Conservation (phyloP, 1,140 invertebrate species). For the Dolichoris vasculosae region DNA sequence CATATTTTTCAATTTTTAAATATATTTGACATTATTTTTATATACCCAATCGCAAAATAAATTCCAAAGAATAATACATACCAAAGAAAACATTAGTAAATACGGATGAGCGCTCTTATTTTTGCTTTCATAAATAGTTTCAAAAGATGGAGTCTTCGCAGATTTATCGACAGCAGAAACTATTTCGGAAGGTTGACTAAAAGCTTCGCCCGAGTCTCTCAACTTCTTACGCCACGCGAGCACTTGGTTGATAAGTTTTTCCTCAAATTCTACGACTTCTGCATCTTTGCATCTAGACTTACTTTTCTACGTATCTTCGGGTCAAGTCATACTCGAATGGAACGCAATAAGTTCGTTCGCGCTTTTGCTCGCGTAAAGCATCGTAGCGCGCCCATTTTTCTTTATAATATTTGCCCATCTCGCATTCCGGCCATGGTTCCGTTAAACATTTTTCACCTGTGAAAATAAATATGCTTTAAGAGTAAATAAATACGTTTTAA, state of each 20-base stretch:
- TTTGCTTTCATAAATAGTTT: too few species aligned
- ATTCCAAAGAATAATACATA: too few species aligned
- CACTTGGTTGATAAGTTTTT: neutral
- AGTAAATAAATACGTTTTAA: too few species aligned
- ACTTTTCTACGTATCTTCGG: conserved; percentile 11
- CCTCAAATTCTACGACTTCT: neutral
- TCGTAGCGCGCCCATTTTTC: conserved; percentile 51
- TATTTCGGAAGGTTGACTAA: neutral
- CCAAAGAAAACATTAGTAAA: too few species aligned
- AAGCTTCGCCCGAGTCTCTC: neutral
- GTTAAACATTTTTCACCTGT: conserved; percentile 73
- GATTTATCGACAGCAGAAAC: neutral
- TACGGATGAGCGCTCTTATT: too few species aligned
- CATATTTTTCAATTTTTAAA: too few species aligned
- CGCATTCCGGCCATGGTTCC: conserved; percentile 78
- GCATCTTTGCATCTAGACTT: neutral
- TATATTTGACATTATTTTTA: too few species aligned
- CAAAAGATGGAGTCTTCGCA: too few species aligned
- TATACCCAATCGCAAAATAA: too few species aligned
- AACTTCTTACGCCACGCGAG: neutral
- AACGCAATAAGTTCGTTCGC: conserved; percentile 28
- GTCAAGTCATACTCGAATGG: conserved; percentile 46
- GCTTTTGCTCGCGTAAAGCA: neutral
- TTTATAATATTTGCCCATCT: conserved; percentile 66
- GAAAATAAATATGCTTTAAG: neutral